phyloP scores from a whole-genome alignment of 2,888 invertebrate genomes.

The Phrixothrix hirtus region DNA sequence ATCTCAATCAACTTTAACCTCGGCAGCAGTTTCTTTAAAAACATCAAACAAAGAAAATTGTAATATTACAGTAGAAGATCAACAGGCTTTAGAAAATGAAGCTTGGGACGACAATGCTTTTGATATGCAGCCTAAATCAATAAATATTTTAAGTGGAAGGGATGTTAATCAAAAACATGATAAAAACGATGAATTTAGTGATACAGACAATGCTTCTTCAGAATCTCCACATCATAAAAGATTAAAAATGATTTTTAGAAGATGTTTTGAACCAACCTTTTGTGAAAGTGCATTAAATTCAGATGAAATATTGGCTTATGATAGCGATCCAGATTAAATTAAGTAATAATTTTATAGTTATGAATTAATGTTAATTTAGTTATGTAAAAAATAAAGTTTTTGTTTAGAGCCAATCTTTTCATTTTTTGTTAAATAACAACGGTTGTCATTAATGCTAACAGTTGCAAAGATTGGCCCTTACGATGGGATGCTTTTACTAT shows the following conservation, averaged over 20 bases:
- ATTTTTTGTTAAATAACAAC: no score
- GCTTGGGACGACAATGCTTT: slow-evolving; percentile 45
- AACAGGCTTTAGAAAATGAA: slow-evolving; percentile 38
- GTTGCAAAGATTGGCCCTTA: no score
- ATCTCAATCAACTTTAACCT: slow-evolving; percentile 53
- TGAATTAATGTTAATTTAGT: no score
- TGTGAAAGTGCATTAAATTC: slow-evolving; percentile 62
- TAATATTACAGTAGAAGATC: slow-evolving; percentile 43
- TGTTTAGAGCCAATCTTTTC: no score
- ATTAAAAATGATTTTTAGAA: slow-evolving; percentile 68
- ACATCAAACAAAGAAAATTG: slow-evolving; percentile 49
- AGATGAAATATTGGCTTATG: slow-evolving; percentile 67
- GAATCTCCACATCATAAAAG: slow-evolving; percentile 62
- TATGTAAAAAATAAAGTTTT: no score
- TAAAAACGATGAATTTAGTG: slow-evolving; percentile 35
- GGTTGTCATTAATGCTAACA: no score
- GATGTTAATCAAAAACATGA: neutral
- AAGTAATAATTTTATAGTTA: neutral
- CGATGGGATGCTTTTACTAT: no score
- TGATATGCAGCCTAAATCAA: slow-evolving; percentile 10
- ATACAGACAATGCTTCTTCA: slow-evolving; percentile 65
- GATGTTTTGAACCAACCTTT: slow-evolving; percentile 76
- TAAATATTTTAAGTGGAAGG: neutral
- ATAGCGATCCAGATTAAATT: slow-evolving; percentile 63
- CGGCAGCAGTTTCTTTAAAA: slow-evolving; percentile 41